Percentiles rank a stretch among this genome's conserved stretches.
Evolutionary conservation across 2,797 vertebrate genomes (phyloP).

Genomic region (Xenentodon cancila): DNA sequence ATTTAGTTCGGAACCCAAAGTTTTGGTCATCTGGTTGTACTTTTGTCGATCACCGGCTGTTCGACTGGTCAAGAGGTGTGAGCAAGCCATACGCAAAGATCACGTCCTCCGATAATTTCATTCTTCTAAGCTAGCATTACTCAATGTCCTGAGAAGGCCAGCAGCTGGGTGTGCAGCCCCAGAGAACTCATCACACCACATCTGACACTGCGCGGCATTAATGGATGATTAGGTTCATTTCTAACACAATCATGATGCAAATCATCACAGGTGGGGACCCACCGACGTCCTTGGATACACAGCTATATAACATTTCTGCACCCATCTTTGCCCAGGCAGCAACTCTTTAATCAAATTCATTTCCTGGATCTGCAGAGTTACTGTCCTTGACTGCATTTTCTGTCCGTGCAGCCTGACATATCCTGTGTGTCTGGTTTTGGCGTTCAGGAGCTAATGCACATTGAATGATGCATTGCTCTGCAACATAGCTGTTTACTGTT

Average conservation of each 20-base stretch:
- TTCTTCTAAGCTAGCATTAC: not conserved
- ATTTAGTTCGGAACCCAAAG: too few species aligned
- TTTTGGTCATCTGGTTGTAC: too few species aligned
- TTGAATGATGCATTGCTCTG: slow-evolving; percentile 10
- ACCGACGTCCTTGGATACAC: not conserved
- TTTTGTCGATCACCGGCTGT: too few species aligned
- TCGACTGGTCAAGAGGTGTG: not conserved
- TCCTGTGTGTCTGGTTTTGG: not conserved
- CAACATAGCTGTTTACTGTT: slow-evolving; percentile 4
- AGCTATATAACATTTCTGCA: not conserved
- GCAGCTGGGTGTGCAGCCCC: too few species aligned
- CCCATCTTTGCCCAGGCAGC: not conserved
- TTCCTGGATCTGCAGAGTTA: not conserved
- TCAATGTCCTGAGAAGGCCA: too few species aligned
- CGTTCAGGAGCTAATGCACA: slow-evolving; percentile 3
- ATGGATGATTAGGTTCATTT: not conserved
- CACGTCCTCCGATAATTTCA: not conserved
- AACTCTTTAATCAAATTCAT: not conserved
- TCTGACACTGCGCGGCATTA: not conserved
- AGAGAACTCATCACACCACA: not conserved
- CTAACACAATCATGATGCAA: not conserved
- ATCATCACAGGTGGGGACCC: not conserved
- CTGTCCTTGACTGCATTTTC: slow-evolving; percentile 8
- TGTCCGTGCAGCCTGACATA: slow-evolving; percentile 1
- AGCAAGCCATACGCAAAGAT: not conserved